phyloP scores from a whole-genome alignment of 2,797 vertebrate species.

The Scarus forsteni region DNA sequence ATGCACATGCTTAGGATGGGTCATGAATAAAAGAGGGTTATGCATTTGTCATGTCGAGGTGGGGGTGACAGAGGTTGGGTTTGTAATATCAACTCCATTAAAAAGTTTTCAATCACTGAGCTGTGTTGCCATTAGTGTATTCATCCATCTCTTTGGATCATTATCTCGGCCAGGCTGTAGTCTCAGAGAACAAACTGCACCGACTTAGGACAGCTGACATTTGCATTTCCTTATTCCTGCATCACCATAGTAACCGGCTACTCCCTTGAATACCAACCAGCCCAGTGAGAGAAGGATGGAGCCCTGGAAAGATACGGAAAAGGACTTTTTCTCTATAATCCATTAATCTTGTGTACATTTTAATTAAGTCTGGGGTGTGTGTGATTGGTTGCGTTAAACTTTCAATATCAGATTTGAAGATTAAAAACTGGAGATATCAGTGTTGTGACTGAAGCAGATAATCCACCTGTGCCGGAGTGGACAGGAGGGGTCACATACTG shows the following conservation, averaged over 20 bases:
- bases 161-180: conserved; percentile 54
- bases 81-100: conserved; percentile 26
- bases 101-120: conserved; percentile 35
- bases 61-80: background rate
- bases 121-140: conserved; percentile 29
- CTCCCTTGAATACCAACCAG: conserved; percentile 83
- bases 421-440: conserved; percentile 42
- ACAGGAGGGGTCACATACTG: conserved; percentile 49
- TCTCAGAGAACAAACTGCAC: conserved; percentile 68
- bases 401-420: conserved; percentile 54
- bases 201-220: conserved; percentile 79
- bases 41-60: conserved; percentile 8
- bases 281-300: conserved; percentile 60
- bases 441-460: conserved; percentile 45
- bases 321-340: conserved; percentile 16
- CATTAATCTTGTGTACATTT: conserved; percentile 30
- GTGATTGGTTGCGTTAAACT: conserved; percentile 3
- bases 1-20: conserved; percentile 7
- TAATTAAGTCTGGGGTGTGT: conserved; percentile 13
- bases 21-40: conserved; percentile 37
- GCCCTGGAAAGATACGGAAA: conserved; percentile 54
- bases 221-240: conserved; percentile 79
- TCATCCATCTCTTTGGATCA: conserved; percentile 61
- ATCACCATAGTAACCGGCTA: conserved; percentile 79
- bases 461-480: conserved; percentile 10